Percentiles rank a stretch among this genome's conserved stretches.
phyloP scores from a whole-genome alignment of 1,140 invertebrate species.

The Ectropis grisescens region DNA sequence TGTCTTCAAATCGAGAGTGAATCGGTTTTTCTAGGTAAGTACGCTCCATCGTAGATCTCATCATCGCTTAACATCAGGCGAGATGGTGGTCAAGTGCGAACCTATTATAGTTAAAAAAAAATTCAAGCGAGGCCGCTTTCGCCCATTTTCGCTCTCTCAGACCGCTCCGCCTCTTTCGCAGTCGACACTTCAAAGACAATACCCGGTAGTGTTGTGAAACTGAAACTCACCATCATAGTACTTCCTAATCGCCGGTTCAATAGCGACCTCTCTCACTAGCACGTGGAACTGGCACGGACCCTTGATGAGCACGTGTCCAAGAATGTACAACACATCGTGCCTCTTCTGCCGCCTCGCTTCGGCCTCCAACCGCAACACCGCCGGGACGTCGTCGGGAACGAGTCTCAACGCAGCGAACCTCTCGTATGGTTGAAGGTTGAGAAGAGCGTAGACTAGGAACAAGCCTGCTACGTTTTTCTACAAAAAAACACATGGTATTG shows the following conservation, averaged over 20 bases:
- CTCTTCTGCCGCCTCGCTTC: conserved; percentile 27
- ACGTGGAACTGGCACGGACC: conserved; percentile 31
- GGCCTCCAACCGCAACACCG: conserved; percentile 26
- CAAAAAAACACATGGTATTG: too few species aligned
- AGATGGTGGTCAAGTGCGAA: too few species aligned
- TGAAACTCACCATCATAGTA: conserved; percentile 49
- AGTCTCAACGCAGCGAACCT: conserved; percentile 31
- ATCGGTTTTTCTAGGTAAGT: too few species aligned
- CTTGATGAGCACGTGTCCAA: conserved; percentile 29
- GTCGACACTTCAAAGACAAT: too few species aligned
- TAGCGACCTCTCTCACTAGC: conserved; percentile 29
- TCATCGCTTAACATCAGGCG: too few species aligned
- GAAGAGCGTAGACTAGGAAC: conserved; percentile 35
- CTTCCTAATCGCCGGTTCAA: conserved; percentile 33
- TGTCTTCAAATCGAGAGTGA: too few species aligned
- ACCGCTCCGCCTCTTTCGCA: too few species aligned
- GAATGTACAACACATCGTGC: conserved; percentile 38
- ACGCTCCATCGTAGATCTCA: too few species aligned
- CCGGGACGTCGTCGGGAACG: conserved; percentile 26
- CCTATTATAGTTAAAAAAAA: too few species aligned
- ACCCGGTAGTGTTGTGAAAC: too few species aligned
- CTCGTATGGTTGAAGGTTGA: conserved; percentile 36
- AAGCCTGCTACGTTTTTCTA: conserved; percentile 40
- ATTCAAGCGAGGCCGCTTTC: too few species aligned
- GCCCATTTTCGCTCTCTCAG: too few species aligned